Evolutionary conservation across 2,113 vertebrate genomes (phyloP).

Genomic region (Ophiodon elongatus): DNA sequence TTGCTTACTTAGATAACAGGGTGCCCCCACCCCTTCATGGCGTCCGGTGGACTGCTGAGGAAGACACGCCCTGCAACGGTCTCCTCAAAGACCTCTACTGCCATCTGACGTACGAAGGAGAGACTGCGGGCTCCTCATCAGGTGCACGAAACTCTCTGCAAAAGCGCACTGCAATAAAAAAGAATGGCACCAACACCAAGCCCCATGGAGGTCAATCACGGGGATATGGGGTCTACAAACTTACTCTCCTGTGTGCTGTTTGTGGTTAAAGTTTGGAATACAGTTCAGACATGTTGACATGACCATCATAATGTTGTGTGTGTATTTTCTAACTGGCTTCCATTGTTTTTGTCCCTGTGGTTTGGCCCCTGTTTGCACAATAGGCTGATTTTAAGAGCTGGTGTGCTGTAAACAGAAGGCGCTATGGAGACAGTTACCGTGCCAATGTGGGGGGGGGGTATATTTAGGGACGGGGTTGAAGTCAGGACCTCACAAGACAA

Average conservation of each 20-base stretch:
- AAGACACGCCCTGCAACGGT: conserved; percentile 26
- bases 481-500: conserved; percentile 33
- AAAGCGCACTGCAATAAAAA: not conserved
- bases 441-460: conserved; percentile 19
- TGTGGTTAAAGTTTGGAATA: not conserved
- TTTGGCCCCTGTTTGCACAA: not conserved
- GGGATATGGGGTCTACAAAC: not conserved
- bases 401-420: conserved; percentile 44
- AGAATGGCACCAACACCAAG: not conserved
- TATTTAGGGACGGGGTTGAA: conserved; percentile 17
- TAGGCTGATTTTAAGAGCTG: not conserved
- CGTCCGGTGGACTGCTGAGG: not conserved
- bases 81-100: conserved; percentile 34
- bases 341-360: not conserved
- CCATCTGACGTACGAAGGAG: conserved; percentile 31
- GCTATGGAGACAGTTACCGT: conserved; percentile 58
- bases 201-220: not conserved
- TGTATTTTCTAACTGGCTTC: too few relatives aligned
- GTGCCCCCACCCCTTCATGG: not conserved
- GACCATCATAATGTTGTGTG: not conserved
- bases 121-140: not conserved
- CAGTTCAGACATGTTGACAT: not conserved
- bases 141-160: not conserved
- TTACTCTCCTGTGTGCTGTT: not conserved
- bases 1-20: not conserved